Evolutionary conservation across 2,797 vertebrate genomes (phyloP), one percentile per base, ranked within the genome.

Genomic region (Falco cherrug): DNA sequence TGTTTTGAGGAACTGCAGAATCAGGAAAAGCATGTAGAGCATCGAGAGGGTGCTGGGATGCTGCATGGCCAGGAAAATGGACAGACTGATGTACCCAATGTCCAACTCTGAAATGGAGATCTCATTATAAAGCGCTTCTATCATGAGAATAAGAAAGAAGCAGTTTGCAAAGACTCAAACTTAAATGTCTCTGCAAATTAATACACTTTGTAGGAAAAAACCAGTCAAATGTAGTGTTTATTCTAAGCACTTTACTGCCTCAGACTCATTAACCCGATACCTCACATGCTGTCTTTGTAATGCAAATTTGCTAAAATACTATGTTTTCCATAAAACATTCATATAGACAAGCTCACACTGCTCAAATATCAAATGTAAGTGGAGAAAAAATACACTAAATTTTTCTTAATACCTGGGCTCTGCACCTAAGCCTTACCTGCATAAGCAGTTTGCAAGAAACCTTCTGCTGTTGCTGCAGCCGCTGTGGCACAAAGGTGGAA

Each of bases 231-330:
- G 25, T 17, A 89, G 43, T 78, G 89, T 92, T 94, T 95, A 94
- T 94, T 94, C 79, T 61, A 83, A 75, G 94, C 39, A 84, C n/a
- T 95, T 92, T 76, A 69, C 57, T 67, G 73, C 87, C 71, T 95
- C 86, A 90, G 87, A 90, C 84, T 95, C 89, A 96, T 97, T 96
- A 96, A 95, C 84, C 90, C 0, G 0, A 78, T 94, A 95, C 89
- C 84, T 87, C 95, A 94, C 81, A 90, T n/a, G 84, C 43, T 71
- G n/a, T 75, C 89, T 95, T 96, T 96, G 90, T 94, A 94, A 95
- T 96, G 94, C 71, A 97, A 95, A 97, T 97, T 91, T 87, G 47
- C 87, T 88, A 89, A 93, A 95, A 93, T 84, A 94, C 79, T 76
- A 33, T 73, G 65, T 47, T 97, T 92, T 92, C 78, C 78, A 92